Evolutionary conservation across 2,797 vertebrate species (phyloP).

Genomic region (Acanthurus lineatus): DNA sequence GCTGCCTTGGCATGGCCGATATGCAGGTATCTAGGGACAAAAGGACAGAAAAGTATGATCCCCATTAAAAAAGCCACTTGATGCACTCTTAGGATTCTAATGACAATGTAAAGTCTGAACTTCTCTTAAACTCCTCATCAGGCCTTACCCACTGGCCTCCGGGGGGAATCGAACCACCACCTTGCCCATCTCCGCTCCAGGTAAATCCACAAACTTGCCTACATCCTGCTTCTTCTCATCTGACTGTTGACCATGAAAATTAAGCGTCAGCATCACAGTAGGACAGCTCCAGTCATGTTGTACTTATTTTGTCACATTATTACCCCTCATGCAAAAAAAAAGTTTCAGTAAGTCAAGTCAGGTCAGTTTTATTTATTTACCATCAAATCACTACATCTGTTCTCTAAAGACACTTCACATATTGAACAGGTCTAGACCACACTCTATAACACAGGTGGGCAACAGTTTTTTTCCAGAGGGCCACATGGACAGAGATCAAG

Average conservation of each 20-base stretch:
- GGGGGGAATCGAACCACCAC: conserved; percentile 98
- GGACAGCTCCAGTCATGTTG: not conserved
- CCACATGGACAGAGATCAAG: no score
- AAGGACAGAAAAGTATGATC: not conserved
- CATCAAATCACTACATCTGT: no score
- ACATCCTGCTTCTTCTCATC: conserved; percentile 92
- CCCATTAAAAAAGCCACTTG: not conserved
- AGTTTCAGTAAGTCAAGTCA: no score
- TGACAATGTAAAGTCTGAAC: not conserved
- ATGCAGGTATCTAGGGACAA: conserved; percentile 91
- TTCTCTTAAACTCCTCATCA: not conserved
- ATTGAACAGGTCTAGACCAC: no score
- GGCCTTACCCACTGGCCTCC: conserved; percentile 96
- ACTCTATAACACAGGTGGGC: no score
- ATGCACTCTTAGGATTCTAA: not conserved
- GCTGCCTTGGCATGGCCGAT: conserved; percentile 99
- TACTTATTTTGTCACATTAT: not conserved
- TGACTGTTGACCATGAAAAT: conserved; percentile 79
- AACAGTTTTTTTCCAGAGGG: no score
- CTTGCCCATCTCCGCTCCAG: conserved; percentile 97
- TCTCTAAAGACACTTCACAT: no score
- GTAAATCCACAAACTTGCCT: conserved; percentile 98
- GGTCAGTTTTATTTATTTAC: no score
- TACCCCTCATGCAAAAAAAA: no score
- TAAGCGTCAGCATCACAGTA: not conserved